Conservation (phyloP, 2,113 vertebrate genomes). For the Castor canadensis region DNA sequence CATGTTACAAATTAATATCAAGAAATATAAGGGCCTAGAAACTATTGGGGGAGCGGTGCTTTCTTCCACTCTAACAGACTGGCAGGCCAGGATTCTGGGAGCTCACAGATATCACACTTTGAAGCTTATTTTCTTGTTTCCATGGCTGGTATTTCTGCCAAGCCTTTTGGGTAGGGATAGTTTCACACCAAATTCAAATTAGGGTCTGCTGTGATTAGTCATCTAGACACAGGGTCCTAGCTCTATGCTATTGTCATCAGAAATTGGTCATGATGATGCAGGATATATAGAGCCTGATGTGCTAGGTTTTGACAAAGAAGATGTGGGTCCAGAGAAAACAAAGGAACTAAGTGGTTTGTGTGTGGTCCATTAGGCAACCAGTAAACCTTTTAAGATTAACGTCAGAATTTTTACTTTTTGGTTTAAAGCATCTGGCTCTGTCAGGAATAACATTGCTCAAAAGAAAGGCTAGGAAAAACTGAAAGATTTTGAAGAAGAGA, state of each 20-base stretch:
- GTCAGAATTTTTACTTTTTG: neutral
- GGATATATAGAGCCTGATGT: neutral
- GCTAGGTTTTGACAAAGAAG: neutral
- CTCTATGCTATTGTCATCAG: neutral
- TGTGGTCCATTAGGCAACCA: neutral
- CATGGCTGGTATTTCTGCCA: neutral
- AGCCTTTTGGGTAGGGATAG: neutral
- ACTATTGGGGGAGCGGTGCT: accelerated
- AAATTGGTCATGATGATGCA: neutral
- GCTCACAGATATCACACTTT: neutral
- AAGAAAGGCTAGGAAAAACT: neutral
- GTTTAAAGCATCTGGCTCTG: neutral
- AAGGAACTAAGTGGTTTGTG: neutral
- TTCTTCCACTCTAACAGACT: neutral
- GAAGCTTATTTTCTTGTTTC: neutral
- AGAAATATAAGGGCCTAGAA: neutral
- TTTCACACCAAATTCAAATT: neutral
- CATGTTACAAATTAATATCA: neutral
- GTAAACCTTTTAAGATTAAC: neutral
- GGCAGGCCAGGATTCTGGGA: neutral
- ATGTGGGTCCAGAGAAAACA: neutral
- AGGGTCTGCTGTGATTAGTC: neutral
- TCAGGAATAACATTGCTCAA: neutral
- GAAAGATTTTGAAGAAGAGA: neutral
- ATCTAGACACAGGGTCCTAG: neutral